Percentiles rank a stretch among this genome's conserved stretches.
These are phyloP conservation scores for Gisinianus flammeolus DNA, from an alignment of 2,888 invertebrate species.

Conservation along the genomic window DNA sequence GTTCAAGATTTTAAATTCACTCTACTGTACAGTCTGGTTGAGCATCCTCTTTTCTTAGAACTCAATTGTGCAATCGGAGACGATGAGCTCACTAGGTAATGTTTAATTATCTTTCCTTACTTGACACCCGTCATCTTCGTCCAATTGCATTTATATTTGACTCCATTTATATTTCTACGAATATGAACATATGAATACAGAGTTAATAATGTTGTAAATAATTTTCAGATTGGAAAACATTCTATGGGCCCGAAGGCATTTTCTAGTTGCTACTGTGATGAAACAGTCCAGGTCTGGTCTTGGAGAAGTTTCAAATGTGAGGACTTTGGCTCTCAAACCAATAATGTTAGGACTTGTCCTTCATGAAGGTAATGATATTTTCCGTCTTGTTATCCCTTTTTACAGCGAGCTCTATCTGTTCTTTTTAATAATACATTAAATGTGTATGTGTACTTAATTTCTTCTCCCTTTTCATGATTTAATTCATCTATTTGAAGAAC, in stretches of 20 bases:
- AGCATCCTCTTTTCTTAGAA: constrained; percentile 57
- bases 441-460: no score
- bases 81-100: constrained; percentile 49
- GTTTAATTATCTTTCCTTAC: neutral
- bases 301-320: constrained; percentile 57
- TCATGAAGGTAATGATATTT: no score
- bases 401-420: no score
- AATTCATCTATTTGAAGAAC: no score
- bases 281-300: constrained; percentile 57
- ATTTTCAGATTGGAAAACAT: constrained; percentile 52
- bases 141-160: constrained; percentile 14
- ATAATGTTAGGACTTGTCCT: constrained; percentile 52
- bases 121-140: neutral
- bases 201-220: neutral
- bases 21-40: constrained; percentile 53
- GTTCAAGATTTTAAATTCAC: constrained; percentile 57
- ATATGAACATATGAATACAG: neutral
- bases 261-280: constrained; percentile 58
- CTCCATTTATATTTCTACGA: no score
- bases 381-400: no score
- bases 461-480: no score
- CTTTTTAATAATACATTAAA: no score
- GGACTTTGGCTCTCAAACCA: constrained; percentile 56
- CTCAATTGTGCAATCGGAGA: constrained; percentile 53
- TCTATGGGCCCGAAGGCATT: constrained; percentile 56